Evolutionary conservation across 1,140 invertebrate species (phyloP).

Genomic region (Drosophila varians): DNA sequence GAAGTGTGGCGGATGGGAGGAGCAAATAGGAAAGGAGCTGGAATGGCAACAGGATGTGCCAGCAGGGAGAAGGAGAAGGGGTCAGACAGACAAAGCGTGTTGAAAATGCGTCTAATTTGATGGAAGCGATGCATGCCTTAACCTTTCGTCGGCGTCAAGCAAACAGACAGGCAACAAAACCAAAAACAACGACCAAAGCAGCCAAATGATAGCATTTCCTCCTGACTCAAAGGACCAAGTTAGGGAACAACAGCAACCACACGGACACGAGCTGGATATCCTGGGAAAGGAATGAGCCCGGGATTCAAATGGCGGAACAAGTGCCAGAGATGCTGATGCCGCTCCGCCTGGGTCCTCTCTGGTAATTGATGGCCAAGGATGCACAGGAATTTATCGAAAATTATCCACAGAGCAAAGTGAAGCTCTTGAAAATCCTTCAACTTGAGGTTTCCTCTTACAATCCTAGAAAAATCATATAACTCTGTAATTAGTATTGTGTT

Average conservation of each 20-base stretch:
- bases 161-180: conserved; percentile 44
- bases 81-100: conserved; percentile 42
- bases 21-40: neutral
- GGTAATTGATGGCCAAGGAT: conserved; percentile 42
- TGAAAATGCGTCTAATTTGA: conserved; percentile 66
- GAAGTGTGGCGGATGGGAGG: neutral
- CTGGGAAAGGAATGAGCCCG: conserved; percentile 10
- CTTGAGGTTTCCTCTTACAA: neutral
- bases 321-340: conserved; percentile 38
- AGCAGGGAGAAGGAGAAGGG: conserved; percentile 1
- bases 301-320: conserved; percentile 50
- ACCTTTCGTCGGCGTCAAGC: conserved; percentile 28
- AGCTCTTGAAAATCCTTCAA: neutral
- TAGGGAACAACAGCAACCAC: conserved; percentile 20
- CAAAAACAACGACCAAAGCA: conserved; percentile 31
- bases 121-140: conserved; percentile 53
- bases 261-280: conserved; percentile 6
- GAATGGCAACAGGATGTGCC: conserved; percentile 13
- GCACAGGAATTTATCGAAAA: conserved; percentile 22
- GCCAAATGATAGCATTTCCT: conserved; percentile 50
- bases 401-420: neutral
- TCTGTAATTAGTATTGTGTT: too few relatives aligned
- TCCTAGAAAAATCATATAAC: neutral
- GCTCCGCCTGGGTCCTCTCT: conserved; percentile 2
- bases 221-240: conserved; percentile 43